A percentile compares a stretch with the other conserved stretches of the same genome.
These are phyloP conservation scores for Sinelater perroti DNA, from an alignment of 2,888 invertebrate genomes.

Conservation along the genomic window DNA sequence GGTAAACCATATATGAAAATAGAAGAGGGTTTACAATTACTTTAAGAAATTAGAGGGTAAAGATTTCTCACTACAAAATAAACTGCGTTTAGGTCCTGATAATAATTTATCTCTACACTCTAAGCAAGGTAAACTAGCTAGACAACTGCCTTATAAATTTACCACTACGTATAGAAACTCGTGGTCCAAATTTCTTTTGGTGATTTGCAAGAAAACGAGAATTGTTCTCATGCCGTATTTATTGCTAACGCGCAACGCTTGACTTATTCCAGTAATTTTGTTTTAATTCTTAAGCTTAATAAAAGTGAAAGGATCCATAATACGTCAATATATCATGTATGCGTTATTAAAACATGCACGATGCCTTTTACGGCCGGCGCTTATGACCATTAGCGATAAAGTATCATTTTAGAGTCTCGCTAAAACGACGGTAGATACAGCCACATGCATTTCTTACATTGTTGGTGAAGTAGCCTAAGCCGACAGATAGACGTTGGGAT, in stretches of 20 bases:
- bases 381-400: slow-evolving; percentile 38
- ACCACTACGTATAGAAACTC: too few relatives aligned
- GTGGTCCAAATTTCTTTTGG: too few relatives aligned
- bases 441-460: slow-evolving; percentile 38
- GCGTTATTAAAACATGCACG: slow-evolving; percentile 22
- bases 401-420: slow-evolving; percentile 29
- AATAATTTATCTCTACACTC: too few relatives aligned
- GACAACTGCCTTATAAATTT: too few relatives aligned
- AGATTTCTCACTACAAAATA: too few relatives aligned
- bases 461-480: slow-evolving; percentile 38
- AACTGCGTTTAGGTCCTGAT: too few relatives aligned
- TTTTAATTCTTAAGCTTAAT: slow-evolving; percentile 16
- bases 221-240: too few relatives aligned
- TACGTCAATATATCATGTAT: slow-evolving; percentile 24
- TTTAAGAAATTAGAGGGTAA: too few relatives aligned
- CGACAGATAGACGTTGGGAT: slow-evolving; percentile 38
- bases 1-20: too few relatives aligned
- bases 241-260: slow-evolving; percentile 7
- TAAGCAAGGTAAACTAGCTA: too few relatives aligned
- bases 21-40: too few relatives aligned
- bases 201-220: too few relatives aligned
- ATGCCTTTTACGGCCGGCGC: slow-evolving; percentile 28
- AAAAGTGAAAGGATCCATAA: slow-evolving; percentile 21
- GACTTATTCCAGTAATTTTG: slow-evolving; percentile 17
- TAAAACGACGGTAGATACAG: slow-evolving; percentile 33